These are phyloP conservation scores for Xanthorhoe designata DNA, from an alignment of 2,888 invertebrate species.

Conservation along the genomic window DNA sequence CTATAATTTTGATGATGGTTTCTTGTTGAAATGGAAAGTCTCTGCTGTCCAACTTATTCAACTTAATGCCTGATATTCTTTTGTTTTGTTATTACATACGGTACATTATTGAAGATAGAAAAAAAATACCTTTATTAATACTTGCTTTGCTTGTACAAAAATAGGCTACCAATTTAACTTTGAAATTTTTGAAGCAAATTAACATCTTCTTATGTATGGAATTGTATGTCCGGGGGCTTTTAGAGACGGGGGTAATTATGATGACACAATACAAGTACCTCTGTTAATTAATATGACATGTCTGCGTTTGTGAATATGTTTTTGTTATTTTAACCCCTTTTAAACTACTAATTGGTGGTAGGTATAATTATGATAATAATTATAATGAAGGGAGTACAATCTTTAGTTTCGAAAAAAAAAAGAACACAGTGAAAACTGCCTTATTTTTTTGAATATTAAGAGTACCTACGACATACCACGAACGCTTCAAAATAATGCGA, in stretches of 20 bases:
- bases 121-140: too few relatives aligned
- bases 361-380: background rate
- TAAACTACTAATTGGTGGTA: too few relatives aligned
- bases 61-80: too few relatives aligned
- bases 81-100: too few relatives aligned
- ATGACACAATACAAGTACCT: slow-evolving; percentile 8
- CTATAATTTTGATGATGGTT: too few relatives aligned
- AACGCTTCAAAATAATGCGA: slow-evolving; percentile 10
- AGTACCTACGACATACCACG: background rate
- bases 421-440: too few relatives aligned
- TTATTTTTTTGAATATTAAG: background rate
- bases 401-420: too few relatives aligned
- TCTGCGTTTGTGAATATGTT: slow-evolving; percentile 18
- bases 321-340: background rate
- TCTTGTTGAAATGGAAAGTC: too few relatives aligned
- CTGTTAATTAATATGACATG: slow-evolving; percentile 16
- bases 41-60: too few relatives aligned
- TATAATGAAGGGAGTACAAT: background rate
- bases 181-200: background rate
- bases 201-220: background rate
- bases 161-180: too few relatives aligned
- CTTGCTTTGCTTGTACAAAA: too few relatives aligned
- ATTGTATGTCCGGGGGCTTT: background rate
- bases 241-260: slow-evolving; percentile 14
- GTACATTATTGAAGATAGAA: too few relatives aligned